Evolutionary conservation across 2,888 invertebrate species (phyloP).

Genomic region (Iselma pallidipennis): DNA sequence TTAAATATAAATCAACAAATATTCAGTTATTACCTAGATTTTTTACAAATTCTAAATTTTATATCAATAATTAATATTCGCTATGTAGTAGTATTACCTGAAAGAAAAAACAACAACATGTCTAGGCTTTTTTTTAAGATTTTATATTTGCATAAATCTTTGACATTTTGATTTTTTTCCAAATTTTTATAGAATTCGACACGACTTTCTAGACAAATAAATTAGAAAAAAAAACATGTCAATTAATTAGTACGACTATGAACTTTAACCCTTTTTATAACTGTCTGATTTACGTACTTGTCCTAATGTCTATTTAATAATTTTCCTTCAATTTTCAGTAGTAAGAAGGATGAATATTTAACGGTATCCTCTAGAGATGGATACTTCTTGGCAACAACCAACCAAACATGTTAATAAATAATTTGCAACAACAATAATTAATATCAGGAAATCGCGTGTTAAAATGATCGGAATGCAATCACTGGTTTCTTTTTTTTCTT

Average conservation of each 20-base stretch:
- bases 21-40: not conserved
- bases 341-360: not conserved
- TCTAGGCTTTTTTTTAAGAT: too few species aligned
- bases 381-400: not conserved
- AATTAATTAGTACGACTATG: not conserved
- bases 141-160: not conserved
- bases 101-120: too few species aligned
- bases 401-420: constrained; percentile 23
- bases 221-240: not conserved
- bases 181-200: not conserved
- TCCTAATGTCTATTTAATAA: not conserved
- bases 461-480: constrained; percentile 21
- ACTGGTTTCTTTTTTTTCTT: constrained; percentile 2
- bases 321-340: not conserved
- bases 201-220: not conserved
- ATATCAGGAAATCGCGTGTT: constrained; percentile 25
- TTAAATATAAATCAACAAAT: not conserved
- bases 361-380: not conserved
- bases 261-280: not conserved
- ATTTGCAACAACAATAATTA: constrained; percentile 22
- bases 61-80: not conserved
- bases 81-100: too few species aligned
- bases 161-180: not conserved
- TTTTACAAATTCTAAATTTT: not conserved
- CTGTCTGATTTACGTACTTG: not conserved